Conservation (phyloP, 1,140 invertebrate species). For the Drosophila funebris region DNA sequence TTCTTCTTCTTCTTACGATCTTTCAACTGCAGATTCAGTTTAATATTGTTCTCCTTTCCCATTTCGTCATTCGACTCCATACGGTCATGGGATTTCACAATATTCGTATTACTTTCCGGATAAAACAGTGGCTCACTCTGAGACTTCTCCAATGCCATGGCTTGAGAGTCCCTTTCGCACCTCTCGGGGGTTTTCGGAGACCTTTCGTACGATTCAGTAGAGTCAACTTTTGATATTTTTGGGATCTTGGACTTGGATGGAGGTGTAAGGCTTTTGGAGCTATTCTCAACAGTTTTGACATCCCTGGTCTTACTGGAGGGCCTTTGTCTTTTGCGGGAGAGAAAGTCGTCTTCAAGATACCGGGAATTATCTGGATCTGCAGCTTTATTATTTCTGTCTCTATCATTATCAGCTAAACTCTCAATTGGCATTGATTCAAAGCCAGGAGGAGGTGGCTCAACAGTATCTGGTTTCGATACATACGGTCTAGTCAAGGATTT, state of each 20-base stretch:
- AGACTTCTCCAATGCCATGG: background rate
- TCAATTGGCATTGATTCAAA: conserved; percentile 57
- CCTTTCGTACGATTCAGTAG: conserved; percentile 10
- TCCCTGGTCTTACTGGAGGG: conserved; percentile 49
- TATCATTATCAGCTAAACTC: conserved; percentile 49
- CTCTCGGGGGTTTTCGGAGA: conserved; percentile 61
- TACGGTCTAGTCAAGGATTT: conserved; percentile 36
- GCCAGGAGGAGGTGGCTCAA: conserved; percentile 65
- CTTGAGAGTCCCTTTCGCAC: background rate
- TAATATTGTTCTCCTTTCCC: conserved; percentile 58
- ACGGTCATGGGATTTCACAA: background rate
- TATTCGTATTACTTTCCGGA: conserved; percentile 1
- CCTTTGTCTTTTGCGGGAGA: conserved; percentile 50
- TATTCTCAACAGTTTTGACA: conserved; percentile 9
- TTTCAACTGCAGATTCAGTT: conserved; percentile 68
- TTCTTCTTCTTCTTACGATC: conserved; percentile 85
- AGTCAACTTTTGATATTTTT: conserved; percentile 34
- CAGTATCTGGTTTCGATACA: conserved; percentile 37
- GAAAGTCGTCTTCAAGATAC: conserved; percentile 19
- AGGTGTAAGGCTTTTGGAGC: conserved; percentile 59
- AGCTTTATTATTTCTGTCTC: conserved; percentile 33
- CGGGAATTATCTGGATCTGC: conserved; percentile 1
- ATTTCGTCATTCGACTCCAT: conserved; percentile 10
- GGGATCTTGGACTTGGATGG: conserved; percentile 44
- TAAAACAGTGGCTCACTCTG: background rate